phyloP scores from a whole-genome alignment of 2,797 vertebrate genomes.

The Austrolebias charrua region DNA sequence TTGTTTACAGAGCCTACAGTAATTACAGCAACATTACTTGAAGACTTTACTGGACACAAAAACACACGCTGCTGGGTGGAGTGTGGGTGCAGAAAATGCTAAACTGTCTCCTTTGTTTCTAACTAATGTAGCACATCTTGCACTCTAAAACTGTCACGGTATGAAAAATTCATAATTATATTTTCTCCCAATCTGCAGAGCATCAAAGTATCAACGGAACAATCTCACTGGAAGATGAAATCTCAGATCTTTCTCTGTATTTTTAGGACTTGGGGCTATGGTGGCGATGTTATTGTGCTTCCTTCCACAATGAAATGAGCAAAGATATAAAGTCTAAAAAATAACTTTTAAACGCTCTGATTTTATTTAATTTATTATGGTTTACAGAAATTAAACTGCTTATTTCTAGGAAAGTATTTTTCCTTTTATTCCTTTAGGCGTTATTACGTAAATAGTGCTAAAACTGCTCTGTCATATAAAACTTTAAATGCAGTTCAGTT shows the following conservation, averaged over 20 bases:
- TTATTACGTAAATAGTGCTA: background rate
- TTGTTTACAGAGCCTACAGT: conserved; percentile 40
- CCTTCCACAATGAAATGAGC: background rate
- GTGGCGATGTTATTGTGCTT: background rate
- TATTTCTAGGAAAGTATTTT: background rate
- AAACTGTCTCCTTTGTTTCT: background rate
- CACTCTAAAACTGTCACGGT: conserved; percentile 1
- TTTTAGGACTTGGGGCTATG: background rate
- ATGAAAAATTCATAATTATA: conserved; percentile 14
- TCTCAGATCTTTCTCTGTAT: background rate
- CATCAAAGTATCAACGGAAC: conserved; percentile 6
- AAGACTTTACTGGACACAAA: conserved; percentile 8
- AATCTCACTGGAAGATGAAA: background rate
- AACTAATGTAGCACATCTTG: background rate
- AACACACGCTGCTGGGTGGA: background rate
- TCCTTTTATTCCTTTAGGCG: background rate
- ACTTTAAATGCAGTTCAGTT: no score
- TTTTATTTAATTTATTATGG: background rate
- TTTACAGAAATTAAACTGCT: background rate
- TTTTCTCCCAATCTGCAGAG: background rate
- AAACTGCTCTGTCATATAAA: no score
- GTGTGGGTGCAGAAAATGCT: conserved; percentile 9
- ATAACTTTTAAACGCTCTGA: background rate
- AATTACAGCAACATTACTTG: conserved; percentile 27
- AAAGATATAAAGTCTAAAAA: background rate